These are phyloP conservation scores for Onthophagus taurus DNA, from an alignment of 1,140 invertebrate species.

Conservation along the genomic window DNA sequence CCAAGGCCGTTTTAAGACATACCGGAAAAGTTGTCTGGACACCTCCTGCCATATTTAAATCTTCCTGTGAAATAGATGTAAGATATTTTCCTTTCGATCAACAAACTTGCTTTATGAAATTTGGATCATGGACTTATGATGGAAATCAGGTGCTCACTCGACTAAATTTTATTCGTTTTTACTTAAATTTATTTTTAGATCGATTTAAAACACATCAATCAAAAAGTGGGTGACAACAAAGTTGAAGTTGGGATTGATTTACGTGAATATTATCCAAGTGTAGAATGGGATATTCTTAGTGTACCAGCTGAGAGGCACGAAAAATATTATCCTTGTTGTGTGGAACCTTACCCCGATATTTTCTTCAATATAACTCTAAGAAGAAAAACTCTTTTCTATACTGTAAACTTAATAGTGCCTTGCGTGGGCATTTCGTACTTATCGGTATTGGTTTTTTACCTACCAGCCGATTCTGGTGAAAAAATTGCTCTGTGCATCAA, in stretches of 20 bases:
- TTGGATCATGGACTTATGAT: constrained; percentile 98
- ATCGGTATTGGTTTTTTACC: constrained; percentile 90
- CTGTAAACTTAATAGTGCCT: constrained; percentile 90
- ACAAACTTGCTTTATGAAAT: constrained; percentile 93
- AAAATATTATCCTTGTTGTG: constrained; percentile 82
- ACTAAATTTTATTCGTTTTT: neutral
- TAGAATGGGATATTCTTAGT: constrained; percentile 95
- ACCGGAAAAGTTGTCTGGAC: constrained; percentile 86
- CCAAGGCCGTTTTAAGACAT: constrained; percentile 85
- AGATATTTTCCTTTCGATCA: constrained; percentile 95
- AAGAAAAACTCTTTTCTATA: constrained; percentile 92
- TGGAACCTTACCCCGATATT: constrained; percentile 84
- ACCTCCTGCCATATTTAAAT: constrained; percentile 96
- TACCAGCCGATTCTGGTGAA: constrained; percentile 97
- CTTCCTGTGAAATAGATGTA: constrained; percentile 94
- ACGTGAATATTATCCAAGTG: constrained; percentile 89
- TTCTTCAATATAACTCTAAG: constrained; percentile 97
- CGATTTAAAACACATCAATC: constrained; percentile 83
- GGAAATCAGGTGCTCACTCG: constrained; percentile 71
- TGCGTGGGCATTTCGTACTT: constrained; percentile 89
- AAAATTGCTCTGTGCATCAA: constrained; percentile 98
- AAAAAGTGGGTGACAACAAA: constrained; percentile 65
- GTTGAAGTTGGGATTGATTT: constrained; percentile 86
- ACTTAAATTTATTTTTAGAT: constrained; percentile 50
- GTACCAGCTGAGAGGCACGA: constrained; percentile 85